A percentile compares a stretch with the other conserved stretches of the same genome.
Conservation (phyloP, 2,113 vertebrate species). For the Reinhardtius hippoglossoides region DNA sequence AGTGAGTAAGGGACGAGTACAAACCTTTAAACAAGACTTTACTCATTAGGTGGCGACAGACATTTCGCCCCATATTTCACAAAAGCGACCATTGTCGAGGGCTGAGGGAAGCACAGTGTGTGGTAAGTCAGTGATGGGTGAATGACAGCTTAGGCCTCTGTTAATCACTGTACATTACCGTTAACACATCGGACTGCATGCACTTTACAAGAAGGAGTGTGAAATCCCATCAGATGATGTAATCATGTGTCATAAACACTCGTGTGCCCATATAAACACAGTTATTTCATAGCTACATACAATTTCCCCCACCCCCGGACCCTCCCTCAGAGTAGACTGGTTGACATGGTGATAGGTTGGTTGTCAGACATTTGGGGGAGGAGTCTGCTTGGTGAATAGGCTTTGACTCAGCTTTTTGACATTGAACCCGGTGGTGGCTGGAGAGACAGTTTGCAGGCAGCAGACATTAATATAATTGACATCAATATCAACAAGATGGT, state of each 20-base stretch:
- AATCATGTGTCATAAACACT: conserved; percentile 29
- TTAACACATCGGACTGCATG: conserved; percentile 32
- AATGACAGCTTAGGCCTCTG: conserved; percentile 44
- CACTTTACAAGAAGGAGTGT: conserved; percentile 20
- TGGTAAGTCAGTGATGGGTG: conserved; percentile 46
- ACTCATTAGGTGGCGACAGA: conserved; percentile 12
- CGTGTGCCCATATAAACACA: background rate
- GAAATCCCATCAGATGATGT: conserved; percentile 51
- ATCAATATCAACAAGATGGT: conserved; percentile 15
- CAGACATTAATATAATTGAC: background rate
- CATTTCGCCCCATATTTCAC: conserved; percentile 46
- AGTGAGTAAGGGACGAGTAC: background rate
- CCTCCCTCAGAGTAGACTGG: conserved; percentile 6
- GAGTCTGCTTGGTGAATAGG: conserved; percentile 27
- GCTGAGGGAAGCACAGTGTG: conserved; percentile 45
- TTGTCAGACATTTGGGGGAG: conserved; percentile 29
- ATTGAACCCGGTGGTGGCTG: conserved; percentile 14
- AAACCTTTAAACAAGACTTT: conserved; percentile 14
- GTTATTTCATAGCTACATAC: conserved; percentile 6
- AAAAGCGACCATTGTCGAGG: conserved; percentile 34
- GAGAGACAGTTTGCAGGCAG: conserved; percentile 16
- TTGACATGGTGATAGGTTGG: conserved; percentile 45
- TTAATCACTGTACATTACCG: conserved; percentile 54
- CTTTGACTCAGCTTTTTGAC: conserved; percentile 65
- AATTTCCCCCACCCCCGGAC: background rate